Evolutionary conservation across 2,113 vertebrate species (phyloP).

Genomic region (Oenanthe oenanthe): DNA sequence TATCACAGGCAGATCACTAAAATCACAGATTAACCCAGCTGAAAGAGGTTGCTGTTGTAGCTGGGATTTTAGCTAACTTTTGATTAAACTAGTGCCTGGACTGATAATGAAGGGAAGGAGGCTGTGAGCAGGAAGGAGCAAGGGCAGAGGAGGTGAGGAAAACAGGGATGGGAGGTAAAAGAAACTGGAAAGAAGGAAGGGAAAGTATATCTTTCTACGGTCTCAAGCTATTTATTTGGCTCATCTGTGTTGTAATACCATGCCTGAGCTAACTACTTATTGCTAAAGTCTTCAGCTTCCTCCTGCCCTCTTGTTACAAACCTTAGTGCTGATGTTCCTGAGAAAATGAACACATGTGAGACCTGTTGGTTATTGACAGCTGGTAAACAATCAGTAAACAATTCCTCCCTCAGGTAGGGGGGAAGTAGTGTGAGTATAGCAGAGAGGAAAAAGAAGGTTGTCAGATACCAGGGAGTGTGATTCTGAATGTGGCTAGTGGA

Average conservation of each 20-base stretch:
- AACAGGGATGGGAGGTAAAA: neutral
- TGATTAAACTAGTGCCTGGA: neutral
- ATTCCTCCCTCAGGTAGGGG: neutral
- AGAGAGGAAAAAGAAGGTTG: neutral
- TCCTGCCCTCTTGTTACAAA: neutral
- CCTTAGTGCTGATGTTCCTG: neutral
- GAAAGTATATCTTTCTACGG: neutral
- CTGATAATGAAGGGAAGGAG: neutral
- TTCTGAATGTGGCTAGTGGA: neutral
- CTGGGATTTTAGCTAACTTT: neutral
- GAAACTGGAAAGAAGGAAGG: neutral
- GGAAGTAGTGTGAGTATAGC: neutral
- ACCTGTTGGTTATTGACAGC: neutral
- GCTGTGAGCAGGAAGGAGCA: neutral
- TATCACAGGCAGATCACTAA: neutral
- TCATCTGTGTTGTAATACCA: neutral
- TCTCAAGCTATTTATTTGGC: neutral
- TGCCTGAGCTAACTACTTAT: neutral
- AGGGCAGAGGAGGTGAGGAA: neutral
- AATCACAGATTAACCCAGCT: neutral
- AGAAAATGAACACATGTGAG: neutral
- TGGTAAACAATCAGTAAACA: neutral
- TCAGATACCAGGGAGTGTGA: fast-evolving
- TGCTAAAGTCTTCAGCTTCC: neutral
- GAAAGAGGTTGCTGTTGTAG: neutral